Percentiles rank a stretch among this genome's conserved stretches.
These are phyloP conservation scores for Eupithecia vulgata DNA, from an alignment of 2,888 invertebrate genomes.

Conservation along the genomic window DNA sequence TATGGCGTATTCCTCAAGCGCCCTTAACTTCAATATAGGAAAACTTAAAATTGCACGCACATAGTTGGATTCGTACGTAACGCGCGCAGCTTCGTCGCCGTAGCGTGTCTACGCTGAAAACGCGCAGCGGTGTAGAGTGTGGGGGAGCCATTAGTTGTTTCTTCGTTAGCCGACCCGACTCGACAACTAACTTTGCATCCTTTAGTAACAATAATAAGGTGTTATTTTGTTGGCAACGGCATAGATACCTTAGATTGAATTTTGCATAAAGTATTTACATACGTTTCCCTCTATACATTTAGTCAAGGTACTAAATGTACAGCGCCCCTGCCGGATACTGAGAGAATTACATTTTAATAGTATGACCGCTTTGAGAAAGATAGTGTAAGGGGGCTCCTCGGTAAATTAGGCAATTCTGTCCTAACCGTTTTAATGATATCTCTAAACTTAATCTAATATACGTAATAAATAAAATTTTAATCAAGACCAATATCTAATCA, in stretches of 20 bases:
- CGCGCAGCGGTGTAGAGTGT: not conserved
- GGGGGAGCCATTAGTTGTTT: not conserved
- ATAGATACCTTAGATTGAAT: not conserved
- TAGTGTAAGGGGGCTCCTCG: too few species aligned
- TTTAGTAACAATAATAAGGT: not conserved
- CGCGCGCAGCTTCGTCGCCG: not conserved
- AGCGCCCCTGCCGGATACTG: too few species aligned
- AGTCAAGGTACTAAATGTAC: too few species aligned
- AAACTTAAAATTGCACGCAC: not conserved
- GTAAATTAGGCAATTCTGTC: too few species aligned
- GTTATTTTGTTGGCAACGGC: not conserved
- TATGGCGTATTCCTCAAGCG: slow-evolving; percentile 17
- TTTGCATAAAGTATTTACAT: not conserved
- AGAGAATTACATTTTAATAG: too few species aligned
- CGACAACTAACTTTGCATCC: not conserved
- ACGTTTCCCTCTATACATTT: too few species aligned
- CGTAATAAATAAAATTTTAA: too few species aligned
- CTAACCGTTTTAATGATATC: too few species aligned
- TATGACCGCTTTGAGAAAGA: too few species aligned
- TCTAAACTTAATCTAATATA: too few species aligned
- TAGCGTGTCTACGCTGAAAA: not conserved
- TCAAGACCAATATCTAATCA: too few species aligned
- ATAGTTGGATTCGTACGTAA: not conserved
- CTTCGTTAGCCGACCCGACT: not conserved
- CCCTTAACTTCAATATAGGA: not conserved